These are phyloP conservation scores for Acipenser oxyrinchus DNA, from an alignment of 2,797 vertebrate genomes.

Conservation along the genomic window DNA sequence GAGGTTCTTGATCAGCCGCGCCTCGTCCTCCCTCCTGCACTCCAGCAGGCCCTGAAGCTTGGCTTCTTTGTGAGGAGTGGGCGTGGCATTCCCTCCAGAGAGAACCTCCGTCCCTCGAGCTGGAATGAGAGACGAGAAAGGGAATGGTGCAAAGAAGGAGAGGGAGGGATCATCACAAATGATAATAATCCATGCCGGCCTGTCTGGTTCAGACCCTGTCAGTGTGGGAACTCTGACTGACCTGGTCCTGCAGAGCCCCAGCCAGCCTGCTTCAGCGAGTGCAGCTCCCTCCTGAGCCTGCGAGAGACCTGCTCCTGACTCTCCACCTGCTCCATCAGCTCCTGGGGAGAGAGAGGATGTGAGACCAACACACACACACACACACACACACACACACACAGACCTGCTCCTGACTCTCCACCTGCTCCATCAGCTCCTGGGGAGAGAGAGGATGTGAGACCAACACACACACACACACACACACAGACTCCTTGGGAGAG, in stretches of 20 bases:
- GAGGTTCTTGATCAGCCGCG: slow-evolving; percentile 62
- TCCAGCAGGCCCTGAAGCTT: slow-evolving; percentile 52
- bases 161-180: neutral
- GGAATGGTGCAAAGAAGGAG: neutral
- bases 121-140: slow-evolving; percentile 20
- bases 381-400: neutral
- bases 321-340: slow-evolving; percentile 46
- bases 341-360: neutral
- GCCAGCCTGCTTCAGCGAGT: slow-evolving; percentile 41
- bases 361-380: slow-evolving; percentile 16
- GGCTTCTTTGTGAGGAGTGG: slow-evolving; percentile 16
- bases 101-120: slow-evolving; percentile 16
- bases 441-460: too few species aligned
- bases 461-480: slow-evolving; percentile 3
- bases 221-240: neutral
- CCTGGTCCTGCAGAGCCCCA: neutral
- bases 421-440: too few species aligned
- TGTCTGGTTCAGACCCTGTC: neutral
- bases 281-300: slow-evolving; percentile 55
- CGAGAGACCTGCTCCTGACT: slow-evolving; percentile 51
- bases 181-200: neutral
- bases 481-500: slow-evolving; percentile 29
- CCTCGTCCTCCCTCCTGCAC: slow-evolving; percentile 61
- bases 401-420: neutral
- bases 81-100: slow-evolving; percentile 23